Conservation (phyloP, 2,113 vertebrate genomes). For the Hippocampus mohnikei region DNA sequence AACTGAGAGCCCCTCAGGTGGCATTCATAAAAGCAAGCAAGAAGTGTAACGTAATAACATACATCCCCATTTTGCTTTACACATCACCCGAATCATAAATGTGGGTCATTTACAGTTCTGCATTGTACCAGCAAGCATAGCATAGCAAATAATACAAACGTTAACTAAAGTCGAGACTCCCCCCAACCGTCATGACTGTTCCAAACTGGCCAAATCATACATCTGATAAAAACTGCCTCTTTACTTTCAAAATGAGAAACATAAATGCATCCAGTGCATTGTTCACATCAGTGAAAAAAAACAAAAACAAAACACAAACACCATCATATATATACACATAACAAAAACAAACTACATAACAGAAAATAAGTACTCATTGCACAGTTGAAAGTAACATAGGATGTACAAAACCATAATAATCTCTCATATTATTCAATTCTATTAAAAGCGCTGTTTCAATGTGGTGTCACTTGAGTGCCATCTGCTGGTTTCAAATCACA, state of each 20-base stretch:
- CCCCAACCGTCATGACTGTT: slow-evolving; percentile 9
- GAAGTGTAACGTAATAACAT: not conserved
- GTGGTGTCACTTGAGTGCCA: slow-evolving; percentile 20
- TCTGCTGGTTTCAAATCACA: slow-evolving; percentile 37
- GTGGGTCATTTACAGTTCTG: slow-evolving; percentile 20
- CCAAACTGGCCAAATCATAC: not conserved
- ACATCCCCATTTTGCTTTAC: slow-evolving; percentile 30
- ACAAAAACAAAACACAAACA: not conserved
- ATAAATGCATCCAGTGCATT: slow-evolving; percentile 66
- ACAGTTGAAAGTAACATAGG: slow-evolving; percentile 29
- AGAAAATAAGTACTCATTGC: slow-evolving; percentile 30
- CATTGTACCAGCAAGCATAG: slow-evolving; percentile 58
- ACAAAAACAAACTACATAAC: slow-evolving; percentile 2
- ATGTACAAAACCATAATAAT: slow-evolving; percentile 11
- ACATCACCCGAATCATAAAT: slow-evolving; percentile 18
- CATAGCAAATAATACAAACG: slow-evolving; percentile 18
- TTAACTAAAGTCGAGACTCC: slow-evolving; percentile 7
- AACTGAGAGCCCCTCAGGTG: not conserved
- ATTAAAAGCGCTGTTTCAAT: not conserved
- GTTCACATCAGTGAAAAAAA: slow-evolving; percentile 40
- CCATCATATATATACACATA: slow-evolving; percentile 1
- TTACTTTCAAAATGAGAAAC: slow-evolving; percentile 17
- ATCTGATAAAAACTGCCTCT: not conserved
- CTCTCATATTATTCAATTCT: not conserved
- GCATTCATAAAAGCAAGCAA: not conserved